Base-by-base conservation (phyloP, 2,113 vertebrate species). In the Centropus bengalensis region DNA sequence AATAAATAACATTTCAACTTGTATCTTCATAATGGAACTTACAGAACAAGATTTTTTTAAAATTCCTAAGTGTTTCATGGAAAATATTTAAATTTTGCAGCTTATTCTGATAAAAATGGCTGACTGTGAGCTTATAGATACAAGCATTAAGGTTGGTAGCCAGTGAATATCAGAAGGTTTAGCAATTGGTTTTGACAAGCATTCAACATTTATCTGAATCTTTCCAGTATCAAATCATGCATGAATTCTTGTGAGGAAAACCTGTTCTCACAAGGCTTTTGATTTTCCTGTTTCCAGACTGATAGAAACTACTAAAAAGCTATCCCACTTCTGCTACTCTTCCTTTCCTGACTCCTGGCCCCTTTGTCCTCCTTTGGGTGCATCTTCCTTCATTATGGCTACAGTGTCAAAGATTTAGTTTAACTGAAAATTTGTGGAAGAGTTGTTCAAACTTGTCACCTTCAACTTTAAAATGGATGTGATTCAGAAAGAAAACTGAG, bases 191-290 rank as follows among this genome's bases (percentile, higher is more conserved):
- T 97, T 96, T 97, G 96, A 96, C 94, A 96, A 93, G 94, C 94
- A 91, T 95, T 97, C 95, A 97, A 90, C 93, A 88, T 96, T 92
- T 96, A 92, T 97, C 93, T 96, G 90, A 88, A 90, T 96, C 94
- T 95, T 60, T 82, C 88, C 70, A 95, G 82, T 36, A 88, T 59
- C 88, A 95, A 96, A 96, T 97, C 56, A 19, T 80, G 88, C 95
- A 93, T 97, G 91, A 95, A 97, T 80, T 33, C 92, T 88, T 96
- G 66, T 62, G 77, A 86, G 77, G 74, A 93, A 94, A 96, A 91
- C 96, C 82, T 86, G 93, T 95, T 97, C 88, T 90, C 69, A 58
- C 64, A 79, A 94, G 76, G 83, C 73, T 92, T 90, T 91, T 96
- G 88, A 86, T 95, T 93, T 56, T 86, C 23, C 73, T 71, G 16